Evolutionary conservation across 2,113 vertebrate species (phyloP).

Genomic region (Sinocyclocheilus anshuiensis): DNA sequence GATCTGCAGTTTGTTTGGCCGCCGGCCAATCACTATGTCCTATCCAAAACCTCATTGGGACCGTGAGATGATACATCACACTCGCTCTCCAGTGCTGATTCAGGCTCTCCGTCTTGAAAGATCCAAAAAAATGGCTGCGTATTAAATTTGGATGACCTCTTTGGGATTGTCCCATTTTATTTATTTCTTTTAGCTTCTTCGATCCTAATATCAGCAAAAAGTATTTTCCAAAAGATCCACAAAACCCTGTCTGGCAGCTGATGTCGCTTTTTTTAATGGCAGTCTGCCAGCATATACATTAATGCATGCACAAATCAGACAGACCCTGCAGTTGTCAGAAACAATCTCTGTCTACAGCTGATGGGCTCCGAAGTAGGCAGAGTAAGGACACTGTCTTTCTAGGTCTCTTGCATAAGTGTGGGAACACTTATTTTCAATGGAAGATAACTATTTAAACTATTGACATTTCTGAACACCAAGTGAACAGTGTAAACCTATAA

Average conservation of each 20-base stretch:
- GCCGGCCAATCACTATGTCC: constrained; percentile 2
- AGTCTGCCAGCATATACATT: constrained; percentile 40
- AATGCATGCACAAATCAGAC: constrained; percentile 49
- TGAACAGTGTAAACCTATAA: not conserved
- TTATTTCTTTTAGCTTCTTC: constrained; percentile 36
- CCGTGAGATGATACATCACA: constrained; percentile 13
- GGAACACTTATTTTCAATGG: not conserved
- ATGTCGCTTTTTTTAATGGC: constrained; percentile 33
- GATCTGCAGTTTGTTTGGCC: constrained; percentile 40
- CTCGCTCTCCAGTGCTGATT: constrained; percentile 8
- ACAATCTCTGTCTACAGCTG: constrained; percentile 42
- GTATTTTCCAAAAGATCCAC: not conserved
- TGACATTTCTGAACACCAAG: not conserved
- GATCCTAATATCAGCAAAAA: constrained; percentile 33
- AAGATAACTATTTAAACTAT: not conserved
- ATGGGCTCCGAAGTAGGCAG: not conserved
- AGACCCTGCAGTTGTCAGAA: constrained; percentile 41
- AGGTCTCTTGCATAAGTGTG: not conserved
- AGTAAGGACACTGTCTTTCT: not conserved
- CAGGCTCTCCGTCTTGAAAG: constrained; percentile 4
- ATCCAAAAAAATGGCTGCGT: constrained; percentile 10
- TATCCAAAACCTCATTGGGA: not conserved
- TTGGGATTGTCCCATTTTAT: not conserved
- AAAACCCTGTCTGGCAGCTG: not conserved
- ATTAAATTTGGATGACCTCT: constrained; percentile 32